A percentile compares a stretch with the other conserved stretches of the same genome.
These are phyloP conservation scores for Aphelinus certus DNA, from an alignment of 1,140 invertebrate genomes.

Conservation along the genomic window DNA sequence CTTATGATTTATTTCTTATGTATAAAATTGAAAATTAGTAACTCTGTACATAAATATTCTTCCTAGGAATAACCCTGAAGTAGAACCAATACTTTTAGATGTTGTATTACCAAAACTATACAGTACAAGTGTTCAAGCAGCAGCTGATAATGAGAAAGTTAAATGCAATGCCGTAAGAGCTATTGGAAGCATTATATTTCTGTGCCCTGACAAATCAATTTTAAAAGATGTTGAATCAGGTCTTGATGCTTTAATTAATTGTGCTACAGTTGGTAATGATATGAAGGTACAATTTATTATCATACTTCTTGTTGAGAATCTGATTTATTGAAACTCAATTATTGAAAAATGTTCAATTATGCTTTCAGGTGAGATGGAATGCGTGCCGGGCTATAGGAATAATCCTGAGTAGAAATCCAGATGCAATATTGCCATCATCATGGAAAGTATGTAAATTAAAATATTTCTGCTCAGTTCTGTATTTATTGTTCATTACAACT, in stretches of 20 bases:
- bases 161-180: slow-evolving; percentile 83
- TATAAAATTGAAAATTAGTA: not conserved
- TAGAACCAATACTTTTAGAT: slow-evolving; percentile 72
- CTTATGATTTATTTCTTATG: not conserved
- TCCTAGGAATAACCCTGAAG: slow-evolving; percentile 60
- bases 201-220: slow-evolving; percentile 69
- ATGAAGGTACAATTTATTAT: slow-evolving; percentile 73
- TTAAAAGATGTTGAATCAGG: slow-evolving; percentile 60
- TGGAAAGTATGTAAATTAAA: slow-evolving; percentile 55
- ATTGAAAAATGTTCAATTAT: slow-evolving; percentile 10
- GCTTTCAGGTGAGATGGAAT: slow-evolving; percentile 82
- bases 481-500: too few species aligned
- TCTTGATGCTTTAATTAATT: slow-evolving; percentile 73
- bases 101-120: slow-evolving; percentile 75
- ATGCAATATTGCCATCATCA: slow-evolving; percentile 53
- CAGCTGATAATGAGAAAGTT: slow-evolving; percentile 80
- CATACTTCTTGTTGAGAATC: not conserved
- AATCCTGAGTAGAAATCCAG: slow-evolving; percentile 56
- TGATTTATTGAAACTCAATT: slow-evolving; percentile 13
- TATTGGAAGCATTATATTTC: slow-evolving; percentile 79
- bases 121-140: slow-evolving; percentile 71
- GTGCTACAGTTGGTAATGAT: slow-evolving; percentile 73
- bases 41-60: not conserved
- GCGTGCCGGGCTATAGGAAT: slow-evolving; percentile 87
- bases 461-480: not conserved